Evolutionary conservation across 2,888 invertebrate genomes (phyloP), one percentile per base, ranked within the genome.

Genomic region (Poecilus cupreus): DNA sequence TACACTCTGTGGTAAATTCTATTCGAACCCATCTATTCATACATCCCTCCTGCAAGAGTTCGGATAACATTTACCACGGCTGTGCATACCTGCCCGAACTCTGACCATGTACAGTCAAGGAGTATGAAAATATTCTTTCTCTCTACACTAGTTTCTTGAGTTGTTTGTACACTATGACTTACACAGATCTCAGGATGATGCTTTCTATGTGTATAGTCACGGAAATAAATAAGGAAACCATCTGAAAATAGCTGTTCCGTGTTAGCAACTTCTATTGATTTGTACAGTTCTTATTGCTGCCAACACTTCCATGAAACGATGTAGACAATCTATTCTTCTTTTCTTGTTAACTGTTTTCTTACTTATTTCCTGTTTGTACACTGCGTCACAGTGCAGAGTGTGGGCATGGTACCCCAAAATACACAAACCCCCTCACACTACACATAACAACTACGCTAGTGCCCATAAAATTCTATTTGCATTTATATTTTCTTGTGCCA

Each of bases 331-430:
- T 1, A 18, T n/a, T 60, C 13, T 60, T 60, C 11, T 24, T 57
- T 57, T 39, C 39, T 3, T 39, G 3, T 0, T 43, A 13, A 11
- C 13, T 60, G 60, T 26, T 60, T 13, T 60, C 60, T 54, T 60
- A 60, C 26, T 60, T 24, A 60, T 60, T 60, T 60, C 60, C 60
- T 26, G 60, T 60, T 60, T 60, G 26, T 60, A 60, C 26, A 26
- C 60, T 20, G 54, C 64, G 20, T 37, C 64, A 68, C 64, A 68
- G 32, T 68, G 37, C 64, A 68, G 64, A 68, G 64, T 68, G 64
- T 68, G 64, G 64, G 64, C 64, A 68, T 68, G 64, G 64, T 68
- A 68, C 37, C 13, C 16, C 32, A 20, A 68, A 20, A 37, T 37
- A 68, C 64, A 68, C 64, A 68, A 68, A 20, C 37, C 64, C 37